These are phyloP conservation scores for Manis crassicaudata DNA, from an alignment of 2,797 vertebrate genomes.

Conservation along the genomic window DNA sequence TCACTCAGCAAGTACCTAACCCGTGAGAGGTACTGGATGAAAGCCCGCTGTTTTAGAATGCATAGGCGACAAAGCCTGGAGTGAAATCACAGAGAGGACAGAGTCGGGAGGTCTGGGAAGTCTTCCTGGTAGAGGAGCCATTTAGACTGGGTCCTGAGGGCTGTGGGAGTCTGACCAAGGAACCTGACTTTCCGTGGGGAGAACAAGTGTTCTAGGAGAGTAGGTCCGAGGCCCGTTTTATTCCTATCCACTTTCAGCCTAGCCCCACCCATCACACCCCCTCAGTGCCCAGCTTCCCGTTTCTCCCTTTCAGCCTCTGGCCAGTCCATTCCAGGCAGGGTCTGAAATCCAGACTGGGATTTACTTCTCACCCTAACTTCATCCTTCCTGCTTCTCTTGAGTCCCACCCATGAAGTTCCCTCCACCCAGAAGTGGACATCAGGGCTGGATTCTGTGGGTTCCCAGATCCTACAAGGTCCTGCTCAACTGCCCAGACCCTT, in stretches of 20 bases:
- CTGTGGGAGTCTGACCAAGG: background rate
- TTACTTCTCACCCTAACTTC: slow-evolving; percentile 65
- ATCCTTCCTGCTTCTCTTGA: slow-evolving; percentile 19
- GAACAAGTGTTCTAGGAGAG: background rate
- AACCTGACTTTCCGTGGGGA: no score
- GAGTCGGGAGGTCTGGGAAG: background rate
- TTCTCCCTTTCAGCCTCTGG: background rate
- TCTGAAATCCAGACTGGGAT: slow-evolving; percentile 66
- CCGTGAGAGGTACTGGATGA: background rate
- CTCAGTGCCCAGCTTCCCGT: background rate
- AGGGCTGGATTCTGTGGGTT: background rate
- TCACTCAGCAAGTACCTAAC: background rate
- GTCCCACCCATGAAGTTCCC: background rate
- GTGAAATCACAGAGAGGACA: background rate
- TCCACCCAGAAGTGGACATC: no score
- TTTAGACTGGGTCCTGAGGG: background rate
- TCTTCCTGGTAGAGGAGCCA: background rate
- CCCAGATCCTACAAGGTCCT: background rate
- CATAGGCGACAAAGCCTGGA: no score
- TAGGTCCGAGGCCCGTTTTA: background rate
- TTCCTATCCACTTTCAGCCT: background rate
- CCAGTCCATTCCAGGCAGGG: background rate
- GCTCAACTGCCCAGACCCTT: background rate
- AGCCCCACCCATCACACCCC: background rate
- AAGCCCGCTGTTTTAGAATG: no score